A percentile compares a stretch with the other conserved stretches of the same genome.
These are phyloP conservation scores for Plebejus melissa DNA, from an alignment of 2,888 invertebrate genomes.

Conservation along the genomic window DNA sequence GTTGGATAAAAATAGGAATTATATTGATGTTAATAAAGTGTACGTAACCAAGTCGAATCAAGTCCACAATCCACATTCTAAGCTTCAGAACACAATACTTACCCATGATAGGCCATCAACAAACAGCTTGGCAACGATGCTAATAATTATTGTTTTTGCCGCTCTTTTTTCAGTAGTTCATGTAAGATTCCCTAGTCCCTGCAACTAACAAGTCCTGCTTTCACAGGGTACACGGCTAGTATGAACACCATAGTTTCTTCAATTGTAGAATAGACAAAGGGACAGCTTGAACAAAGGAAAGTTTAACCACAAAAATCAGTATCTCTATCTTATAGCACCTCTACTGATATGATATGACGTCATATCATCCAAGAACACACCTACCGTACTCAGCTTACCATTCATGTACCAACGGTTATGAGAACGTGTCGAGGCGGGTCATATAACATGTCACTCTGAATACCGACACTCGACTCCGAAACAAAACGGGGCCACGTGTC, in stretches of 20 bases:
- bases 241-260: too few species aligned
- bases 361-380: neutral
- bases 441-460: neutral
- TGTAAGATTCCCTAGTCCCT: too few species aligned
- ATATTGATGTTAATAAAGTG: neutral
- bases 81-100: neutral
- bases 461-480: neutral
- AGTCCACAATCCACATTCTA: neutral
- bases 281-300: too few species aligned
- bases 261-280: too few species aligned
- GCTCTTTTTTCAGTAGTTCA: too few species aligned
- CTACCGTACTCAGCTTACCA: neutral
- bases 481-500: neutral
- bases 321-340: too few species aligned
- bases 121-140: neutral
- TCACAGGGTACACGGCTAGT: too few species aligned
- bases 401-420: neutral
- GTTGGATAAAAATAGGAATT: neutral
- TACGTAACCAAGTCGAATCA: neutral
- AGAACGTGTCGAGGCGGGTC: constrained; percentile 7
- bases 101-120: neutral
- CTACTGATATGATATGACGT: too few species aligned
- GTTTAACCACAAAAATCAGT: too few species aligned
- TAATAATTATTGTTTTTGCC: too few species aligned
- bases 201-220: too few species aligned